Evolutionary conservation across 2,797 vertebrate genomes (phyloP).

Genomic region (Brachyrhaphis roseni): DNA sequence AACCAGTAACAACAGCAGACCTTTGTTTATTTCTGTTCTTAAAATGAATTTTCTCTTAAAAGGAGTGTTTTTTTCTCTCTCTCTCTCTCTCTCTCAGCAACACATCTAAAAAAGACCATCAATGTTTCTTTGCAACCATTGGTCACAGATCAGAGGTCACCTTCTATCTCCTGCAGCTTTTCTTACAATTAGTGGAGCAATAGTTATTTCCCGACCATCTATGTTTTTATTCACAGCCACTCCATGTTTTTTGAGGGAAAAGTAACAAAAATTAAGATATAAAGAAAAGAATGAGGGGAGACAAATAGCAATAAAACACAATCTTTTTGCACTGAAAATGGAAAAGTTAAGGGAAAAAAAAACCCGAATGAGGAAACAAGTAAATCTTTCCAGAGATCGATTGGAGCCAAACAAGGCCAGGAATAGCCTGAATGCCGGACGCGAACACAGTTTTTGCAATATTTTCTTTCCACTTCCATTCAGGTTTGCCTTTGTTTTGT

Average conservation of each 20-base stretch:
- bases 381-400: constrained; percentile 42
- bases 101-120: not conserved
- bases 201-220: constrained; percentile 18
- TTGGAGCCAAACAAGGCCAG: constrained; percentile 37
- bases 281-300: constrained; percentile 11
- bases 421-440: constrained; percentile 32
- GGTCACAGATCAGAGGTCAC: not conserved
- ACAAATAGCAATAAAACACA: not conserved
- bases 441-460: constrained; percentile 23
- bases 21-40: not conserved
- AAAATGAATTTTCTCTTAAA: not conserved
- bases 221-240: constrained; percentile 24
- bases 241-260: constrained; percentile 13
- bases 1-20: not conserved
- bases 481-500: constrained; percentile 18
- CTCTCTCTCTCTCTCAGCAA: not conserved
- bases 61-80: not conserved
- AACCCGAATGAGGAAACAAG: constrained; percentile 13
- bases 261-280: constrained; percentile 17
- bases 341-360: constrained; percentile 1
- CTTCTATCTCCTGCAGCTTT: constrained; percentile 45
- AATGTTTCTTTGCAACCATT: not conserved
- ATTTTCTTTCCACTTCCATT: constrained; percentile 9
- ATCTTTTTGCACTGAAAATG: not conserved
- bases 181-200: constrained; percentile 47